phyloP scores from a whole-genome alignment of 53 echinoderm and acorn worm species.

The Paracentrotus lividus region DNA sequence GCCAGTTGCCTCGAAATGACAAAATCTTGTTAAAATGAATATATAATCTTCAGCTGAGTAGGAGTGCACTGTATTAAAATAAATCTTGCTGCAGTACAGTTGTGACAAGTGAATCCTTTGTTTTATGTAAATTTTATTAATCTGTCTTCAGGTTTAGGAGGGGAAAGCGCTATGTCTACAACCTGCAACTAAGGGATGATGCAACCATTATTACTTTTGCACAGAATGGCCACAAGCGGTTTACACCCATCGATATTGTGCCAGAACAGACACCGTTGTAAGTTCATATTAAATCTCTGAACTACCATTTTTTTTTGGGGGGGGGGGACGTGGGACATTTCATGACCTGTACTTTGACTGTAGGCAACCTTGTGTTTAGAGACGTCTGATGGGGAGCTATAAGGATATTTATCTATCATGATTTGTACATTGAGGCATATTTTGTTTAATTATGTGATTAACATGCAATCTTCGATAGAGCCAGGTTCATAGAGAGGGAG shows the following conservation, averaged over 20 bases:
- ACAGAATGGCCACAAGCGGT: constrained; percentile 12
- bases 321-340: too few species aligned
- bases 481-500: not conserved
- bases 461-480: not conserved
- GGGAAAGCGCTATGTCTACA: constrained; percentile 87
- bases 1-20: too few species aligned
- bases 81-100: too few species aligned
- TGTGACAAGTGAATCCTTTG: too few species aligned
- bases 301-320: too few species aligned
- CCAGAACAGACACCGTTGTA: constrained; percentile 14
- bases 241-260: not conserved
- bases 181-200: constrained; percentile 65
- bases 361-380: not conserved
- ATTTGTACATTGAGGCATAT: not conserved
- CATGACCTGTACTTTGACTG: too few species aligned
- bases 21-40: too few species aligned
- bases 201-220: not conserved
- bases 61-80: too few species aligned
- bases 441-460: not conserved
- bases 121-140: not conserved
- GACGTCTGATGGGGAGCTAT: not conserved
- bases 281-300: not conserved
- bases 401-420: not conserved
- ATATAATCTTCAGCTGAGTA: too few species aligned
- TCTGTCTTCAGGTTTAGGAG: constrained; percentile 80